A percentile compares a stretch with the other conserved stretches of the same genome.
phyloP scores from a whole-genome alignment of 2,113 vertebrate genomes.

The Crotalus tigris region DNA sequence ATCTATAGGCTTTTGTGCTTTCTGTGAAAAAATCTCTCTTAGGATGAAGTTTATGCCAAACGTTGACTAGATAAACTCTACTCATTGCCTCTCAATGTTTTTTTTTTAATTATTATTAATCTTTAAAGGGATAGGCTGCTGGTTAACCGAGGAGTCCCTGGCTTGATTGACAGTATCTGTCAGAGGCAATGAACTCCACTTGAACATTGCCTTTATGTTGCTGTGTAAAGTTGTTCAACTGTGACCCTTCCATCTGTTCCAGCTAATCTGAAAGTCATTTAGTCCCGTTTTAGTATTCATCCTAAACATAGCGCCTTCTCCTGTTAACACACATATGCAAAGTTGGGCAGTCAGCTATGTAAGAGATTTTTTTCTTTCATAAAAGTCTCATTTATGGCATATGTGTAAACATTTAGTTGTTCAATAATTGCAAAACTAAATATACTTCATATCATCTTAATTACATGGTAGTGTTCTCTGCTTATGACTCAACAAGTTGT shows the following conservation, averaged over 20 bases:
- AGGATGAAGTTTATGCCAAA: constrained; percentile 49
- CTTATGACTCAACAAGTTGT: not conserved
- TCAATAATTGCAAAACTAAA: not conserved
- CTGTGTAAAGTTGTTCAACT: constrained; percentile 89
- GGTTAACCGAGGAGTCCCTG: constrained; percentile 68
- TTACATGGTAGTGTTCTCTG: not conserved
- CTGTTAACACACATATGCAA: constrained; percentile 84
- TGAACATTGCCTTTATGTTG: constrained; percentile 81
- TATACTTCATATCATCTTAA: constrained; percentile 10
- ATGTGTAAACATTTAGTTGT: constrained; percentile 64
- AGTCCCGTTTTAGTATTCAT: constrained; percentile 75
- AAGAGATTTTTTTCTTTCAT: constrained; percentile 30
- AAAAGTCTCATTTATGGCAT: constrained; percentile 69
- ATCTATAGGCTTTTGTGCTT: constrained; percentile 19
- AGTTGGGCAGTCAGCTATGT: constrained; percentile 73
- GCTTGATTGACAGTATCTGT: constrained; percentile 87
- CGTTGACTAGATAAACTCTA: constrained; percentile 66
- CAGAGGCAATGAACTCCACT: constrained; percentile 87
- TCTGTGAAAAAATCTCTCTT: constrained; percentile 37
- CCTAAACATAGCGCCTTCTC: constrained; percentile 73
- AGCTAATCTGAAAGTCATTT: constrained; percentile 90
- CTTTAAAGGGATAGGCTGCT: constrained; percentile 70
- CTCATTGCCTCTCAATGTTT: constrained; percentile 64
- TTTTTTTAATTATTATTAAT: constrained; percentile 52
- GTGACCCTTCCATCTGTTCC: constrained; percentile 93